phyloP scores from a whole-genome alignment of 1,140 invertebrate genomes.

The Metaphire vulgaris region DNA sequence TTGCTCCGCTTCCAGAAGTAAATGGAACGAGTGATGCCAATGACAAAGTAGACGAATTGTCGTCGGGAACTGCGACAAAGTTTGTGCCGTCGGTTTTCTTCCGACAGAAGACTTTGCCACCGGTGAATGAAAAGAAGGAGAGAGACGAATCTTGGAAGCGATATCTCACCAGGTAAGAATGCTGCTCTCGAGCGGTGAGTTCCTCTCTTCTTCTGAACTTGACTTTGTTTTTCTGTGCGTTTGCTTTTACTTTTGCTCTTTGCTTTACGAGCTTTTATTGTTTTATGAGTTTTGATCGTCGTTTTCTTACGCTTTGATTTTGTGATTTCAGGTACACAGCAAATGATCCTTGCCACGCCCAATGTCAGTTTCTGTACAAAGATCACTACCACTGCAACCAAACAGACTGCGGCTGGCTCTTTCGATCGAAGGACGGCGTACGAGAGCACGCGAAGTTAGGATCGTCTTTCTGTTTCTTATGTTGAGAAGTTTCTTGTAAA shows the following conservation, averaged over 20 bases:
- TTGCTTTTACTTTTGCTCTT: too few relatives aligned
- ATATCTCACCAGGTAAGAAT: constrained; percentile 57
- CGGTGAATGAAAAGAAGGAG: constrained; percentile 26
- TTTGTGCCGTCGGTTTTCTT: neutral
- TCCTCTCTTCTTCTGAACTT: too few relatives aligned
- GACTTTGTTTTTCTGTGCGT: too few relatives aligned
- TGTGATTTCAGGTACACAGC: constrained; percentile 52
- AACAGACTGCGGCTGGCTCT: constrained; percentile 51
- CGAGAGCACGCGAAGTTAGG: constrained; percentile 68
- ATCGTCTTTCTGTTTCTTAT: too few relatives aligned
- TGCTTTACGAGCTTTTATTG: too few relatives aligned
- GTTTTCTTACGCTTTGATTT: too few relatives aligned
- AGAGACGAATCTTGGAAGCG: constrained; percentile 59
- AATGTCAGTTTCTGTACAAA: constrained; percentile 64
- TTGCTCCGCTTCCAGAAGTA: neutral
- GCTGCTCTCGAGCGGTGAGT: too few relatives aligned
- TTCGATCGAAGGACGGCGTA: constrained; percentile 69
- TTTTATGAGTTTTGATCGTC: too few relatives aligned
- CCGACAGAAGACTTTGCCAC: constrained; percentile 10
- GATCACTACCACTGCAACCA: constrained; percentile 70
- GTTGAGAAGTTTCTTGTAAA: too few relatives aligned
- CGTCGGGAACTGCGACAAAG: too few relatives aligned
- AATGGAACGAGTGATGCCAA: neutral
- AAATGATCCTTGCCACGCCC: constrained; percentile 59
- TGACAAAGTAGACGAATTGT: neutral